Evolutionary conservation across 2,113 vertebrate genomes (phyloP), one percentile per base, ranked within the genome.

Genomic region (Sturnira hondurensis): DNA sequence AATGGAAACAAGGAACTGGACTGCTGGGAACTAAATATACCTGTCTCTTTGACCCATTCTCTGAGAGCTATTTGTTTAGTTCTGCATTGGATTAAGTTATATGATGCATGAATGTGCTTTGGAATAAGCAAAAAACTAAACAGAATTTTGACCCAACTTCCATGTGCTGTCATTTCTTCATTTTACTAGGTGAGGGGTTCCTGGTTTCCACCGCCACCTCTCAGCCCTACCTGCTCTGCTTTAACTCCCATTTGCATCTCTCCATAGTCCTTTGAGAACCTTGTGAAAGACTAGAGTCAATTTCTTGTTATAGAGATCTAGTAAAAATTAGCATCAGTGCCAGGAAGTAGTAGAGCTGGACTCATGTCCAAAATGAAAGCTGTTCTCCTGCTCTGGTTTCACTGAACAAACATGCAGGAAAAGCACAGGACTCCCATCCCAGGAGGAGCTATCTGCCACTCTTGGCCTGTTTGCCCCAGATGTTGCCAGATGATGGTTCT

Each of bases 121-220:
- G 45, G 67, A n/a, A 50, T 50, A 70, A 88, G 54, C 12, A 3
- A 65, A 41, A 13, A 33, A 73, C 17, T 11, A 26, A 63, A 28
- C 24, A 31, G 24, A 28, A 68, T 12, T 11, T 17, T 43, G n/a
- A 41, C 16, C 9, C 3, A 11, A 24, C 13, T 24, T 20, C 14
- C 31, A n/a, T 0, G 1, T 10, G 17, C 43, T 47, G n/a, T 0
- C 0, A 2, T 67, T 65, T 71, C 41, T 22, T 22, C 22, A 26
- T 36, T 92, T 67, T 58, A 41, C 22, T 61, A 10, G 54, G 20
- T 3, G 1, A 17, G 2, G 9, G 41, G 17, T n/a, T 28, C 10
- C 26, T 16, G 17, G 26, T 6, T 5, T 26, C 20, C 1, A 2
- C 2, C 3, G 31, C 26, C 52, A 47, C 17, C 26, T 45, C 14